Conservation (phyloP, 1,140 invertebrate genomes). For the Apocrypta bakeri region DNA sequence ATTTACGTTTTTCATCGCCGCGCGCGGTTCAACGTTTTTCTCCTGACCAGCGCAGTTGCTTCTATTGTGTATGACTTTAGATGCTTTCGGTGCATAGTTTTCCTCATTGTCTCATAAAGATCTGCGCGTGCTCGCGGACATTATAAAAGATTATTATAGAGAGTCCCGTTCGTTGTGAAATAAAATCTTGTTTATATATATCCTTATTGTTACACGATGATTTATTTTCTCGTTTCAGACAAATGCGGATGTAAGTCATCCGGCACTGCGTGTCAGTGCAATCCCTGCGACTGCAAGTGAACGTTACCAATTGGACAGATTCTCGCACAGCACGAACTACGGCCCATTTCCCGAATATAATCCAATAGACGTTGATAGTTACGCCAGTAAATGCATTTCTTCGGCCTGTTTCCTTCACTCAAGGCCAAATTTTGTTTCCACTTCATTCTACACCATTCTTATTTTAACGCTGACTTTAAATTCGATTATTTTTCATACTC, state of each 20-base stretch:
- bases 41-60: too few relatives aligned
- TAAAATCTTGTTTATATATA: neutral
- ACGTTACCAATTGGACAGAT: neutral
- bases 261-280: constrained; percentile 56
- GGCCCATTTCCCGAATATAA: neutral
- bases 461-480: neutral
- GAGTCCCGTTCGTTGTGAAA: too few relatives aligned
- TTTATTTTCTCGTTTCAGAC: constrained; percentile 51
- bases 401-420: neutral
- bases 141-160: too few relatives aligned
- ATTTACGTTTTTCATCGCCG: neutral
- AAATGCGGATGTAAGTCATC: constrained; percentile 58
- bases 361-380: neutral
- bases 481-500: neutral
- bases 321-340: neutral
- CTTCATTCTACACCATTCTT: too few relatives aligned
- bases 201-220: neutral
- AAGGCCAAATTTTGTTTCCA: too few relatives aligned
- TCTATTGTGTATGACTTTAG: too few relatives aligned
- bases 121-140: too few relatives aligned
- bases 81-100: too few relatives aligned
- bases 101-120: too few relatives aligned
- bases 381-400: constrained; percentile 7
- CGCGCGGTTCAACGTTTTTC: too few relatives aligned
- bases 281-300: constrained; percentile 45